A percentile compares a stretch with the other conserved stretches of the same genome.
These are phyloP conservation scores for Parnassius apollo DNA, from an alignment of 2,888 invertebrate genomes.

Conservation along the genomic window DNA sequence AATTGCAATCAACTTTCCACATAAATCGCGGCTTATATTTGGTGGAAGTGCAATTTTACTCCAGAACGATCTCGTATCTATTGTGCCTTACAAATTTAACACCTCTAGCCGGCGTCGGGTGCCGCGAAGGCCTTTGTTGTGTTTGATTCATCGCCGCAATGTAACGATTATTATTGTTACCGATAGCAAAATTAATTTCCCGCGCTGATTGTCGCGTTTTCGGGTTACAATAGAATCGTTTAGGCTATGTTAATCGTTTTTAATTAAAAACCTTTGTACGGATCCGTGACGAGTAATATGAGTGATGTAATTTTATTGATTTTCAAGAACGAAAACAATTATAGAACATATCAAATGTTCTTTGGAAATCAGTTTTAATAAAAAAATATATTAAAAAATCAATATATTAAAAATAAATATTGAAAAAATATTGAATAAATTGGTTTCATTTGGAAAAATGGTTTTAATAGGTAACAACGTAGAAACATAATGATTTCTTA, in stretches of 20 bases:
- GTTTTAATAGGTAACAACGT: no score
- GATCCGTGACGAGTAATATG: background rate
- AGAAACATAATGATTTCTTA: no score
- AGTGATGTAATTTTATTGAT: constrained; percentile 3
- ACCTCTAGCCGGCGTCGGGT: constrained; percentile 56
- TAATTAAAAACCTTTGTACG: constrained; percentile 36
- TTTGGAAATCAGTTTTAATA: no score
- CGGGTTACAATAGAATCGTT: constrained; percentile 44
- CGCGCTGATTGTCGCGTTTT: constrained; percentile 55
- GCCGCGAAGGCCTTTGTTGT: constrained; percentile 52
- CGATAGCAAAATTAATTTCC: constrained; percentile 72
- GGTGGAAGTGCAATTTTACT: constrained; percentile 50
- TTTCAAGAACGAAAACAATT: no score
- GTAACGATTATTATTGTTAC: constrained; percentile 64
- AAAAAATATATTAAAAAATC: no score
- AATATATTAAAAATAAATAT: no score
- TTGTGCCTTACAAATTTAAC: constrained; percentile 64
- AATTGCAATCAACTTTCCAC: constrained; percentile 69
- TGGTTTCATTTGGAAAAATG: no score
- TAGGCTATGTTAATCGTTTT: constrained; percentile 53
- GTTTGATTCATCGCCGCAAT: constrained; percentile 62
- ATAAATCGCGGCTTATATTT: constrained; percentile 63
- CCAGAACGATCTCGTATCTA: constrained; percentile 44
- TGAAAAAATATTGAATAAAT: no score
- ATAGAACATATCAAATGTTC: no score